phyloP scores from a whole-genome alignment of 2,797 vertebrate species.

The Enteromius mattozi region DNA sequence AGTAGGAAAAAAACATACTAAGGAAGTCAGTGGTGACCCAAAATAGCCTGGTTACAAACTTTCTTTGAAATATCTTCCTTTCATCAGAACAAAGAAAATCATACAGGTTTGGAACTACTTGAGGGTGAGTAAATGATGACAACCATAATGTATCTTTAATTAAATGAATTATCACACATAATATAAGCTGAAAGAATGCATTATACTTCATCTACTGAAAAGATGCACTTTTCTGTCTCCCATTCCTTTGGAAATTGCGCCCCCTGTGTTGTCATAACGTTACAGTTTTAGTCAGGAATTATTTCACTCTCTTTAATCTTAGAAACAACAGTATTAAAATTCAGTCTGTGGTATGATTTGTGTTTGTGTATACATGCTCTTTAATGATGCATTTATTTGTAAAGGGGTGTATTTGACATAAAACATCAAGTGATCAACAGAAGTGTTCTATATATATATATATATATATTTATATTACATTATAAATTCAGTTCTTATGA shows the following conservation, averaged over 20 bases:
- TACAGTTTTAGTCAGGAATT: neutral
- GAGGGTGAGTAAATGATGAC: neutral
- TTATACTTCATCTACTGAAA: neutral
- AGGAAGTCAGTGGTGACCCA: too few relatives aligned
- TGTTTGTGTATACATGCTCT: neutral
- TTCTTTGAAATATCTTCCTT: too few relatives aligned
- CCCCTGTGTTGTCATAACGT: slow-evolving; percentile 9
- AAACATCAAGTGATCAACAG: neutral
- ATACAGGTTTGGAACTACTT: too few relatives aligned
- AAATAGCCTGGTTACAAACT: too few relatives aligned
- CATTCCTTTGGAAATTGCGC: slow-evolving; percentile 21
- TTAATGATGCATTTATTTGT: neutral
- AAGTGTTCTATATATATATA: too few relatives aligned
- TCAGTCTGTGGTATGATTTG: neutral
- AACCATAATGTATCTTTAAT: neutral
- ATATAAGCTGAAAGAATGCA: neutral
- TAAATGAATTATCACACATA: neutral
- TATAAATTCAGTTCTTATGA: neutral
- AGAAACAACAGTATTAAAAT: neutral
- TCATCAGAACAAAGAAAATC: too few relatives aligned
- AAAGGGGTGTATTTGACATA: neutral
- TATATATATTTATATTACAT: too few relatives aligned
- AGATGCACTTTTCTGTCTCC: neutral
- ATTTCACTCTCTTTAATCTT: neutral
- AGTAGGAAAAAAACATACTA: too few relatives aligned